phyloP scores from a whole-genome alignment of 92 coral and sea anemone genomes.

The Epizoanthus scotinus region DNA sequence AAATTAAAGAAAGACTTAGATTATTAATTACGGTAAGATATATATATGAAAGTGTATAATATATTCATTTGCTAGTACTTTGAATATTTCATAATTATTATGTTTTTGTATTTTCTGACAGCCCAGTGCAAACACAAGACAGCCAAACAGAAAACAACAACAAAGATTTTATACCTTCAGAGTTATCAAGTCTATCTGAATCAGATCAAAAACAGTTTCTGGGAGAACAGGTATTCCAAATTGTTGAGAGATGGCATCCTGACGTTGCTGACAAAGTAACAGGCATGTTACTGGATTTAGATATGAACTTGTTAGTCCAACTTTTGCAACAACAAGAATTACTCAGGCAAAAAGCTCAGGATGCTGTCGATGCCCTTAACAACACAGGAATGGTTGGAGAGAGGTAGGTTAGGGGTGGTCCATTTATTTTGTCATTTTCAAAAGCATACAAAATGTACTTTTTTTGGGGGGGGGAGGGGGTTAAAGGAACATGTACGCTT shows the following conservation, averaged over 20 bases:
- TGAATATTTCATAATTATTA: background rate
- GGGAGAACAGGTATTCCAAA: constrained; percentile 11
- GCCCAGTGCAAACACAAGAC: background rate
- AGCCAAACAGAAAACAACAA: constrained; percentile 14
- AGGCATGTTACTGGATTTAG: constrained; percentile 30
- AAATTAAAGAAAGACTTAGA: too few relatives aligned
- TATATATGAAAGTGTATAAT: too few relatives aligned
- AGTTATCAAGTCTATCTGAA: constrained; percentile 3
- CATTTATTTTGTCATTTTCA: too few relatives aligned
- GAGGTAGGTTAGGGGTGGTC: constrained; percentile 20
- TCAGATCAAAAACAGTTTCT: constrained; percentile 35
- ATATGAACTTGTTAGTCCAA: background rate
- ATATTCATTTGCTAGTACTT: too few relatives aligned
- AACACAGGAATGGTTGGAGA: background rate
- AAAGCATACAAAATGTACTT: too few relatives aligned
- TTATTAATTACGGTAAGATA: too few relatives aligned
- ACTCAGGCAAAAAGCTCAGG: constrained; percentile 14
- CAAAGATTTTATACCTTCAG: background rate
- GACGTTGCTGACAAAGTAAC: constrained; percentile 21
- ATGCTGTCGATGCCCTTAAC: constrained; percentile 11
- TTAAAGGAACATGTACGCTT: too few relatives aligned
- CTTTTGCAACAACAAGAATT: constrained; percentile 22
- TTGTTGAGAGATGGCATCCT: constrained; percentile 34
- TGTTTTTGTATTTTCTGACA: background rate
- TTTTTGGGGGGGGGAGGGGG: too few relatives aligned